These are phyloP conservation scores for Drosophila mimetica DNA, from an alignment of 2,888 invertebrate species.

Conservation along the genomic window DNA sequence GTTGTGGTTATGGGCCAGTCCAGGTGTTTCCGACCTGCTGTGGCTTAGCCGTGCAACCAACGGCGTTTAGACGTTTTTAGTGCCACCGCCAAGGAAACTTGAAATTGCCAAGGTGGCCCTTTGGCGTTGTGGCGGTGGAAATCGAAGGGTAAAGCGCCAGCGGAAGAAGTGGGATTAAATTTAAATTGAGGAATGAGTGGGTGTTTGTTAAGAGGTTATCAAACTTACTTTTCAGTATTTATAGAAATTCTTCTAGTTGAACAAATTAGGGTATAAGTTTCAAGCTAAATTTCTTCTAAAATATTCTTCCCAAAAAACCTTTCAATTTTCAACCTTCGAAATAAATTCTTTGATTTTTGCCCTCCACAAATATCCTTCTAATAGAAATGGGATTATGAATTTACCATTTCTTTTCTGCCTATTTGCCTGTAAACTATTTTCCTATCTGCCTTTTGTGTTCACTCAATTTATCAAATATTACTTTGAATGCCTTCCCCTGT, in stretches of 20 bases:
- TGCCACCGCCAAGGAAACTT: slow-evolving; percentile 16
- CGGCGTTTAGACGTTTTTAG: slow-evolving; percentile 50
- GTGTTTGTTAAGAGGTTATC: background rate
- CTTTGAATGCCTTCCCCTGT: slow-evolving; percentile 6
- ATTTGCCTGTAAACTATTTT: background rate
- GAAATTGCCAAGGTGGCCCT: slow-evolving; percentile 23
- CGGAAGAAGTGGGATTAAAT: background rate
- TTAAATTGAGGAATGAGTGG: background rate
- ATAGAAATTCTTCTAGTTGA: background rate
- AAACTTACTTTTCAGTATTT: background rate
- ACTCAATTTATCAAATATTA: slow-evolving; percentile 57
- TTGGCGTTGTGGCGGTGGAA: slow-evolving; percentile 10
- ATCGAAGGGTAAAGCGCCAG: slow-evolving; percentile 14
- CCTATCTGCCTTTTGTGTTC: slow-evolving; percentile 14
- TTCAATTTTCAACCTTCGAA: background rate
- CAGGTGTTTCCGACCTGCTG: slow-evolving; percentile 57
- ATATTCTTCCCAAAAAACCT: background rate
- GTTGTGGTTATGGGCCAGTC: slow-evolving; percentile 39
- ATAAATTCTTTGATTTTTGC: slow-evolving; percentile 1
- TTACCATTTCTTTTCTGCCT: background rate
- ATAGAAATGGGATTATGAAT: slow-evolving; percentile 6
- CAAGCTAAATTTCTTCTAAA: background rate
- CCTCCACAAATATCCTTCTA: background rate
- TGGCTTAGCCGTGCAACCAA: slow-evolving; percentile 55
- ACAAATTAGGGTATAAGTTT: too few relatives aligned